Evolutionary conservation across 2,888 invertebrate genomes (phyloP).

Genomic region (Fragum sueziense): DNA sequence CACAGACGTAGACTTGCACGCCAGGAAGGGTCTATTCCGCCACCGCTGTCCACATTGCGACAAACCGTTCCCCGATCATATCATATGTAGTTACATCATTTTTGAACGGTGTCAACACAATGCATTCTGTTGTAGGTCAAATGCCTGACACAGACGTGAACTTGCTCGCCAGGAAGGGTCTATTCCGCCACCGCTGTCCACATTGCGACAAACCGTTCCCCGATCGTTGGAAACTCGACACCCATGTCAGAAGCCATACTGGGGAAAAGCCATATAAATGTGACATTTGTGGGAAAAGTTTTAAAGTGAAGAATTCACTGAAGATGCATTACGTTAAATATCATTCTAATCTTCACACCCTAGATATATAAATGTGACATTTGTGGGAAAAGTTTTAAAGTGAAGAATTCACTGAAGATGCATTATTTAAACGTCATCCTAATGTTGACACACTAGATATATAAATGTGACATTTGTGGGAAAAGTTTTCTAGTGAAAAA

Average conservation of each 20-base stretch:
- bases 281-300: constrained; percentile 17
- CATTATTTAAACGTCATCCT: no score
- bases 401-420: no score
- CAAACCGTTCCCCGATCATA: no score
- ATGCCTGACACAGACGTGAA: background rate
- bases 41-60: constrained; percentile 1
- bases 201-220: constrained; percentile 2
- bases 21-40: background rate
- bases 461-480: no score
- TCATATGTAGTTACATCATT: no score
- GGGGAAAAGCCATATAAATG: constrained; percentile 34
- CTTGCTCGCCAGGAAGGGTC: background rate
- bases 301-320: background rate
- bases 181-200: background rate
- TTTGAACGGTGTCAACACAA: no score
- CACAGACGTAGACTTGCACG: background rate
- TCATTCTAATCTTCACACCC: background rate
- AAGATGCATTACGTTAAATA: background rate
- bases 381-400: no score
- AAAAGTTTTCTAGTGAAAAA: no score
- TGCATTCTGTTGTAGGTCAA: background rate
- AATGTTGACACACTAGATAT: no score
- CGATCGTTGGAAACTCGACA: background rate
- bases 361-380: no score
- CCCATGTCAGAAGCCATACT: constrained; percentile 21